Evolutionary conservation across 2,888 invertebrate genomes (phyloP).

Genomic region (Parelbella ahira): DNA sequence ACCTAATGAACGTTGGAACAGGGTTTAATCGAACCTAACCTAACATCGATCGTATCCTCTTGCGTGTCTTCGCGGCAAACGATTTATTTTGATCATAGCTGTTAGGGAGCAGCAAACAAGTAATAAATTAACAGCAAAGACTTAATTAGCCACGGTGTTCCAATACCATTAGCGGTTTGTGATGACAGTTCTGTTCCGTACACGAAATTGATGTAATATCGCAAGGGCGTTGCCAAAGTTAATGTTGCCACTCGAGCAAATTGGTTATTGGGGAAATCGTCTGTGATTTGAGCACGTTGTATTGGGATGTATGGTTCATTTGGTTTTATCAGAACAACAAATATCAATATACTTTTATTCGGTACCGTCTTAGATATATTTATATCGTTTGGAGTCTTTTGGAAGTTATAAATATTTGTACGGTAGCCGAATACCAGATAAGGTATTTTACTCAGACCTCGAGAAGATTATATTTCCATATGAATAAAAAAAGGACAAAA

Average conservation of each 20-base stretch:
- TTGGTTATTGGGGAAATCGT: slow-evolving; percentile 32
- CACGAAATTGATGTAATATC: slow-evolving; percentile 65
- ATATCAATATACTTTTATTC: too few relatives aligned
- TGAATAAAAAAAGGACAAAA: too few relatives aligned
- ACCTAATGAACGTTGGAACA: too few relatives aligned
- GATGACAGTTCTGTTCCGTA: slow-evolving; percentile 63
- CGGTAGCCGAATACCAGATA: too few relatives aligned
- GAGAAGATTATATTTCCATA: too few relatives aligned
- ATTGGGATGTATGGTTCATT: slow-evolving; percentile 10
- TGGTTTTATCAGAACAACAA: too few relatives aligned
- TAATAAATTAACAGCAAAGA: slow-evolving; percentile 72
- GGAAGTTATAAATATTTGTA: too few relatives aligned
- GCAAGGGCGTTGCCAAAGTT: slow-evolving; percentile 50
- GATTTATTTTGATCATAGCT: slow-evolving; percentile 77
- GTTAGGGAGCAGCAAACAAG: slow-evolving; percentile 64
- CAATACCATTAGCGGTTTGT: slow-evolving; percentile 70
- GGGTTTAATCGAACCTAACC: slow-evolving; percentile 33
- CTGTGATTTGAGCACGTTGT: slow-evolving; percentile 25
- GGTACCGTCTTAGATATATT: too few relatives aligned
- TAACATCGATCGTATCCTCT: slow-evolving; percentile 67
- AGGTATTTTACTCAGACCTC: too few relatives aligned
- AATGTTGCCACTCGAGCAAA: slow-evolving; percentile 44
- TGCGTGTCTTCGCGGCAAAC: slow-evolving; percentile 65
- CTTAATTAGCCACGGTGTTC: slow-evolving; percentile 71
- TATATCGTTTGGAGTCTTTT: too few relatives aligned